A percentile compares a stretch with the other conserved stretches of the same genome.
Evolutionary conservation across 2,888 invertebrate genomes (phyloP).

Genomic region (Mythimna ferrago): DNA sequence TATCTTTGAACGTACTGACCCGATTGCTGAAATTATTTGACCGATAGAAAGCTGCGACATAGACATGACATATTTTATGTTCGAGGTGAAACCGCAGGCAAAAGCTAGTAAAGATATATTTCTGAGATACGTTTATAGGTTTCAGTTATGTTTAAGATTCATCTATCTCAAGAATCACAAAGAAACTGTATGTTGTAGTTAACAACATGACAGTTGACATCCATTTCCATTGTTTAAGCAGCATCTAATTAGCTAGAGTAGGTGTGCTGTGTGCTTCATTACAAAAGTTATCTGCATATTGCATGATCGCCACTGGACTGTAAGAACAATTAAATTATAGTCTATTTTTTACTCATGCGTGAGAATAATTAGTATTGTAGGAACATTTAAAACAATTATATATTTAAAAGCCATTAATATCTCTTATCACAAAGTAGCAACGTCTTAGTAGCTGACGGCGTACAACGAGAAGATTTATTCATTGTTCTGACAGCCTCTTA

Average conservation of each 20-base stretch:
- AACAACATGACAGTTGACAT: conserved; percentile 3
- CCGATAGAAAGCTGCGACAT: no score
- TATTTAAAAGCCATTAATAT: conserved; percentile 24
- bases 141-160: conserved; percentile 13
- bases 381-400: conserved; percentile 14
- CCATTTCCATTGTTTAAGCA: conserved; percentile 19
- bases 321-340: conserved; percentile 12
- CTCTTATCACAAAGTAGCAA: conserved; percentile 17
- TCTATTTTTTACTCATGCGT: conserved; percentile 6
- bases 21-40: no score
- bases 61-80: no score
- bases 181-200: background rate
- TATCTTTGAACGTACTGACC: no score
- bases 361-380: background rate
- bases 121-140: background rate
- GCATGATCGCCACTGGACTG: conserved; percentile 18
- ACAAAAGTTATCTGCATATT: background rate
- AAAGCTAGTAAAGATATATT: no score
- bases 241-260: conserved; percentile 12
- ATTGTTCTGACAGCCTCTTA: conserved; percentile 57
- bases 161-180: background rate
- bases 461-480: conserved; percentile 55
- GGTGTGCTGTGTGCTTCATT: conserved; percentile 9
- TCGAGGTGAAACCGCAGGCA: no score
- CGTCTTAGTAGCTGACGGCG: conserved; percentile 48